Percentiles rank a stretch among this genome's conserved stretches.
Conservation (phyloP, 2,797 vertebrate genomes). For the Neopelma chrysocephalum region DNA sequence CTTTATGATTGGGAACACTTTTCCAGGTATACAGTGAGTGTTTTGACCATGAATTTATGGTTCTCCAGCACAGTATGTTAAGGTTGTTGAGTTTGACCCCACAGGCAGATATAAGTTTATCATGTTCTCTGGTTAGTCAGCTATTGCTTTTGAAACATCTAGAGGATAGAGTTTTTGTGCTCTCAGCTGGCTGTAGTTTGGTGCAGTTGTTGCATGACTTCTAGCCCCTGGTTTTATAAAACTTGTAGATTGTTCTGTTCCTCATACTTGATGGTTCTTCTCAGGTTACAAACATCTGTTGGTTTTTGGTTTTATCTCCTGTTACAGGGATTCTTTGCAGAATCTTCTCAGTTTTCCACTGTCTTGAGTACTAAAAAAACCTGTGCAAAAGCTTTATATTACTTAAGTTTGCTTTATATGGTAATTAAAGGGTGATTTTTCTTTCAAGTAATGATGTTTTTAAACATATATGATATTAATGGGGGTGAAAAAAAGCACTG, state of each 20-base stretch:
- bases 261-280: background rate
- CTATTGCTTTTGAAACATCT: background rate
- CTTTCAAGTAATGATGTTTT: background rate
- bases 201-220: background rate
- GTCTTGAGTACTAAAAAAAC: background rate
- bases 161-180: background rate
- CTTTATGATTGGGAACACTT: background rate
- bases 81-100: background rate
- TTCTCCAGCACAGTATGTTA: background rate
- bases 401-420: background rate
- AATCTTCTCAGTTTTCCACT: background rate
- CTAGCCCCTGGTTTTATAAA: background rate
- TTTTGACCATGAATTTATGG: background rate
- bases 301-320: background rate
- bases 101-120: background rate
- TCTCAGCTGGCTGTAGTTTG: background rate
- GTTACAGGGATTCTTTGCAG: background rate
- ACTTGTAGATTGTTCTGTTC: background rate
- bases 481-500: fast-evolving
- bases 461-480: background rate
- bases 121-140: background rate
- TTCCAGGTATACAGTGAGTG: background rate
- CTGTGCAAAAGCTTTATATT: background rate
- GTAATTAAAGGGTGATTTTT: background rate
- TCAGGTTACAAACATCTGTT: background rate